Evolutionary conservation across 2,888 invertebrate species (phyloP), one percentile per base, ranked within the genome.

Genomic region (Cerastis rubricosa): DNA sequence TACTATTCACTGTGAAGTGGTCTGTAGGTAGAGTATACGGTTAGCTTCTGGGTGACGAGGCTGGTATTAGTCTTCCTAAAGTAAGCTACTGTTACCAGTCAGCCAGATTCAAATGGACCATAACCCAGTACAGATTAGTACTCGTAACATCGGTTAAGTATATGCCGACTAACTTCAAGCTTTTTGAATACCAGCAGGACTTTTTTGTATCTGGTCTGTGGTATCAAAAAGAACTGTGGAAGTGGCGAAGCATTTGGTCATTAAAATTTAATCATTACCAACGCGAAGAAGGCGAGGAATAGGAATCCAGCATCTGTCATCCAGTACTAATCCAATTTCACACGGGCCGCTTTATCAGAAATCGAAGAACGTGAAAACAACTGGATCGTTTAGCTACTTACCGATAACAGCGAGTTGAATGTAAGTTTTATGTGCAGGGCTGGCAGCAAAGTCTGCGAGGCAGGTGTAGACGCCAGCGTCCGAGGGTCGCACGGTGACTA

Each of bases 381-480:
- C 14, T 17, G 6, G 14, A 17, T 43, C 22, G 61, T 35, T 29
- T 76, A 17, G 12, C n/a, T 66, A 88, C 92, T 89, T 89, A 95
- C 96, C 95, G 59, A 95, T 94, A 71, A 96, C 93, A 54, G 87
- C 89, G 2, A 96, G 92, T 80, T 93, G 89, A 54, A 94, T 88
- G 70, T 91, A 92, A 1, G 96, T 96, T 78, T 94, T 95, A 71
- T 92, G 92, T 2, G 95, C 89, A 0, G 95, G 96, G 80, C 96
- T 95, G 45, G 91, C 88, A 2, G 91, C 92, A 85, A 96, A 96
- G 85, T 96, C 95, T 14, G 94, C 96, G 54, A 93, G 88, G 87
- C 96, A 96, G 59, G 91, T 92, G 88, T 96, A 96, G 61, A 92
- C 70, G 35, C 96, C 96, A 0, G 93, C 94, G 78, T 96, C 96